phyloP scores from a whole-genome alignment of 2,888 invertebrate species.

The Rosalia funebris region DNA sequence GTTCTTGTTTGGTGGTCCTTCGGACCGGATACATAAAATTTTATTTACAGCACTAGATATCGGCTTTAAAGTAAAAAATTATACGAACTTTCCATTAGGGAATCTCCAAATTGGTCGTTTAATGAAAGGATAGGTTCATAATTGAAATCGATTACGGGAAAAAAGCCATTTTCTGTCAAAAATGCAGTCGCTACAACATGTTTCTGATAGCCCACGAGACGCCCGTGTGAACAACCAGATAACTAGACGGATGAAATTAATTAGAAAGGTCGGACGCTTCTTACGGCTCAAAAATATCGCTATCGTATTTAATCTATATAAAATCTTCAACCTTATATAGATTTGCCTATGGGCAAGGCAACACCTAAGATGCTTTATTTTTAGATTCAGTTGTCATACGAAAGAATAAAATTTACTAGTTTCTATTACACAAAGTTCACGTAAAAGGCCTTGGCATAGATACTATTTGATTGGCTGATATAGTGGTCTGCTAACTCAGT shows the following conservation, averaged over 20 bases:
- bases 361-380: slow-evolving; percentile 10
- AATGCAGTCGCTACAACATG: too few relatives aligned
- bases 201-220: too few relatives aligned
- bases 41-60: too few relatives aligned
- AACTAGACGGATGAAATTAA: background rate
- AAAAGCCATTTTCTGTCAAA: too few relatives aligned
- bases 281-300: background rate
- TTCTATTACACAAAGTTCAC: slow-evolving; percentile 8
- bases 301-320: background rate
- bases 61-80: too few relatives aligned
- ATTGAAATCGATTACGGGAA: too few relatives aligned
- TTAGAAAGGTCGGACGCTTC: background rate
- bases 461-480: slow-evolving; percentile 11
- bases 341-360: background rate
- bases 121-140: too few relatives aligned
- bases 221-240: too few relatives aligned
- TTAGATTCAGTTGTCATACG: slow-evolving; percentile 10
- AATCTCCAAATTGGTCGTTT: too few relatives aligned
- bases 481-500: slow-evolving; percentile 5
- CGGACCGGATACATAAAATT: too few relatives aligned
- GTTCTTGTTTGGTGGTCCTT: too few relatives aligned
- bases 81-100: too few relatives aligned
- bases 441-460: slow-evolving; percentile 19
- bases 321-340: background rate
- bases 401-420: slow-evolving; percentile 11